These are phyloP conservation scores for Motacilla alba DNA, from an alignment of 2,113 vertebrate genomes.

Conservation along the genomic window DNA sequence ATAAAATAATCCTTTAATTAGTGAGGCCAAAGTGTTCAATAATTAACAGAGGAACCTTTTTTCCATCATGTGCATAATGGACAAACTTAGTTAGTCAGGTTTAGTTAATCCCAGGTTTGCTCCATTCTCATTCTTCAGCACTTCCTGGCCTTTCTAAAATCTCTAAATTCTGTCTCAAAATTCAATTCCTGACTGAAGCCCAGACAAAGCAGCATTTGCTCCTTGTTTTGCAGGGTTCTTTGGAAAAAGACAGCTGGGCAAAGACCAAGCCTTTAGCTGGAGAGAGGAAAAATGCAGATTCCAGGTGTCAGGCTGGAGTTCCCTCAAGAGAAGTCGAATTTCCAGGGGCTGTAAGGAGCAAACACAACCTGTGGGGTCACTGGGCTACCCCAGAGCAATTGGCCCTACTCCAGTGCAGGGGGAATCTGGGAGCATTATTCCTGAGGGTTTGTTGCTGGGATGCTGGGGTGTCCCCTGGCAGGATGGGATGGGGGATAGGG, in stretches of 20 bases:
- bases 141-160: not conserved
- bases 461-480: not conserved
- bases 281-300: not conserved
- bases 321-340: not conserved
- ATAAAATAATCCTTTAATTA: not conserved
- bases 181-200: not conserved
- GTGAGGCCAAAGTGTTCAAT: not conserved
- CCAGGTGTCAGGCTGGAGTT: not conserved
- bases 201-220: not conserved
- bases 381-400: not conserved
- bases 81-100: not conserved
- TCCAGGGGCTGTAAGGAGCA: not conserved
- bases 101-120: not conserved
- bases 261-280: not conserved
- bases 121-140: not conserved
- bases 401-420: not conserved
- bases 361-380: not conserved
- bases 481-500: not conserved
- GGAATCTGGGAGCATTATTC: not conserved
- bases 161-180: not conserved
- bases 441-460: not conserved
- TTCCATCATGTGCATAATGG: not conserved
- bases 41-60: not conserved
- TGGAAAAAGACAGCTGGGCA: not conserved
- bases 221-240: not conserved